phyloP scores from a whole-genome alignment of 2,888 invertebrate species.

The Lepeophtheirus nordmannii region DNA sequence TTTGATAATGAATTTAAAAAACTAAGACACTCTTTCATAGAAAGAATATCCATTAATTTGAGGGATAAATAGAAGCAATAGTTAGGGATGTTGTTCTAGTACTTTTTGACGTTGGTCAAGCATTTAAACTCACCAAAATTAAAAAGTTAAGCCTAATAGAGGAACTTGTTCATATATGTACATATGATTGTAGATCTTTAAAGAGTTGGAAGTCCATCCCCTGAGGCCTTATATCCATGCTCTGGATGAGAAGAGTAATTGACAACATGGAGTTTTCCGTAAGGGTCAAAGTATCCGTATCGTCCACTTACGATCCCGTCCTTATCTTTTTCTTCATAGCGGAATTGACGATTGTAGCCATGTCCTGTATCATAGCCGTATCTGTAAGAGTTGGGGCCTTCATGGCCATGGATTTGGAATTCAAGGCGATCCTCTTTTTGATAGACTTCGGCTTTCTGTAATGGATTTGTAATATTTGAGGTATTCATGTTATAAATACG shows the following conservation, averaged over 20 bases:
- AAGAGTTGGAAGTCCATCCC: conserved; percentile 22
- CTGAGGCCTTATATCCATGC: conserved; percentile 48
- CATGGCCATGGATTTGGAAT: conserved; percentile 65
- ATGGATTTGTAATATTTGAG: too few relatives aligned
- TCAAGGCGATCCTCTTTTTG: conserved; percentile 34
- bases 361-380: conserved; percentile 70
- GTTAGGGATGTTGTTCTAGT: too few relatives aligned
- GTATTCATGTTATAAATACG: too few relatives aligned
- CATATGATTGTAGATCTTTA: too few relatives aligned
- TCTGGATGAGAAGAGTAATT: conserved; percentile 57
- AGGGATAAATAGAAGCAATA: too few relatives aligned
- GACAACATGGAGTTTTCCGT: conserved; percentile 56
- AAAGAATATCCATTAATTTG: too few relatives aligned
- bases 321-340: conserved; percentile 58
- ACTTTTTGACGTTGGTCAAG: too few relatives aligned
- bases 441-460: conserved; percentile 10
- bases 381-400: conserved; percentile 63
- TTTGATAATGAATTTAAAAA: too few relatives aligned
- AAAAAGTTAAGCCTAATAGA: too few relatives aligned
- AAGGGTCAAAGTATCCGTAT: conserved; percentile 60
- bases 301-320: conserved; percentile 60
- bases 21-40: too few relatives aligned
- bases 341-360: conserved; percentile 62
- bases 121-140: too few relatives aligned
- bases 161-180: too few relatives aligned